A percentile compares a stretch with the other conserved stretches of the same genome.
Conservation (phyloP, 2,797 vertebrate genomes). For the Eospalax fontanierii region DNA sequence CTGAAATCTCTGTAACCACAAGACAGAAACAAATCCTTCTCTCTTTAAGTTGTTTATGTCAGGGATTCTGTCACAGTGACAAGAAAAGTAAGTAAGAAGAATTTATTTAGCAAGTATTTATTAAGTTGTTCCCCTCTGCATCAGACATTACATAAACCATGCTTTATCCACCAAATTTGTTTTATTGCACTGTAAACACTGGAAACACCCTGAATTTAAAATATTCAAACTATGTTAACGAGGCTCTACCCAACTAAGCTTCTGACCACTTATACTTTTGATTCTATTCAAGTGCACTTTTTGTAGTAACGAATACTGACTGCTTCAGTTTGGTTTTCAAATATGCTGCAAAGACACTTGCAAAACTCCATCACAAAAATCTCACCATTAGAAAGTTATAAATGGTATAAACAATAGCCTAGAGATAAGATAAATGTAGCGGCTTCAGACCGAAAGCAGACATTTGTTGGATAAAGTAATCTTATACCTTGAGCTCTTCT, state of each 20-base stretch:
- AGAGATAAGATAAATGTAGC: constrained; percentile 46
- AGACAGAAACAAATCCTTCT: not conserved
- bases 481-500: not conserved
- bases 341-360: not conserved
- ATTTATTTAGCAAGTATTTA: constrained; percentile 1
- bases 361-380: constrained; percentile 24
- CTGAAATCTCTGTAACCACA: not conserved
- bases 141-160: not conserved
- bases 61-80: not conserved
- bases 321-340: constrained; percentile 60
- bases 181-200: not conserved
- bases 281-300: not conserved
- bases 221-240: not conserved
- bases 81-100: not conserved
- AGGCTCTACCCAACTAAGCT: not conserved
- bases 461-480: not conserved
- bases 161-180: not conserved
- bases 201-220: constrained; percentile 27
- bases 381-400: not conserved
- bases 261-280: constrained; percentile 43
- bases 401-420: constrained; percentile 5
- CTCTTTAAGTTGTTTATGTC: not conserved
- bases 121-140: not conserved
- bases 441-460: constrained; percentile 34
- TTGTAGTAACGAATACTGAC: not conserved